Evolutionary conservation across 2,797 vertebrate species (phyloP).

Genomic region (Xenentodon cancila): DNA sequence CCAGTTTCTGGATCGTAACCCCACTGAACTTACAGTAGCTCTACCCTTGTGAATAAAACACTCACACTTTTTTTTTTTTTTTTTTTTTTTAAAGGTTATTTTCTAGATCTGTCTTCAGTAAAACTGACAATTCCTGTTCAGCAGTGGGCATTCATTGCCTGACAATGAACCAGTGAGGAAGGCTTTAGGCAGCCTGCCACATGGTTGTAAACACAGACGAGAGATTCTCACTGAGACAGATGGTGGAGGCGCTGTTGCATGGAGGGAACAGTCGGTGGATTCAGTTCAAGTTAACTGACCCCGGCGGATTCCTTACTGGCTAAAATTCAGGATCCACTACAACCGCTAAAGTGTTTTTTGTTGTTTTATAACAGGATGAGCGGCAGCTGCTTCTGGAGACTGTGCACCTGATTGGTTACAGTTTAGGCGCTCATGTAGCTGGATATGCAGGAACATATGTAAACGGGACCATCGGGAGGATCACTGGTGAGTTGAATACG

Average conservation of each 20-base stretch:
- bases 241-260: conserved; percentile 53
- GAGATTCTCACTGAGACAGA: conserved; percentile 57
- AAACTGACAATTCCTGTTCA: too few species aligned
- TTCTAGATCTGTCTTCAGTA: too few species aligned
- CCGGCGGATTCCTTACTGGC: conserved; percentile 45
- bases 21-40: too few species aligned
- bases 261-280: conserved; percentile 18
- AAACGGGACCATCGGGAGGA: conserved; percentile 88
- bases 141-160: too few species aligned
- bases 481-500: conserved; percentile 86
- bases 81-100: too few species aligned
- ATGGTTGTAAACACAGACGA: conserved; percentile 54
- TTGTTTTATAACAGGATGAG: conserved; percentile 79
- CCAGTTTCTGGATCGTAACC: not conserved
- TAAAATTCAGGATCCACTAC: conserved; percentile 13
- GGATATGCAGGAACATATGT: conserved; percentile 90
- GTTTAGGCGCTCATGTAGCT: conserved; percentile 94
- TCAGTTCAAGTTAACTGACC: conserved; percentile 24
- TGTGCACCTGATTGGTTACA: conserved; percentile 96
- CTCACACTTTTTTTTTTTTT: too few species aligned
- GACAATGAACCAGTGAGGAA: too few species aligned
- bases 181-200: conserved; percentile 42
- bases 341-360: conserved; percentile 16
- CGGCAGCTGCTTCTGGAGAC: conserved; percentile 82
- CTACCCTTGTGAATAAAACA: too few species aligned